A percentile compares a stretch with the other conserved stretches of the same genome.
Evolutionary conservation across 2,888 invertebrate species (phyloP).

Genomic region (Macaria liturata): DNA sequence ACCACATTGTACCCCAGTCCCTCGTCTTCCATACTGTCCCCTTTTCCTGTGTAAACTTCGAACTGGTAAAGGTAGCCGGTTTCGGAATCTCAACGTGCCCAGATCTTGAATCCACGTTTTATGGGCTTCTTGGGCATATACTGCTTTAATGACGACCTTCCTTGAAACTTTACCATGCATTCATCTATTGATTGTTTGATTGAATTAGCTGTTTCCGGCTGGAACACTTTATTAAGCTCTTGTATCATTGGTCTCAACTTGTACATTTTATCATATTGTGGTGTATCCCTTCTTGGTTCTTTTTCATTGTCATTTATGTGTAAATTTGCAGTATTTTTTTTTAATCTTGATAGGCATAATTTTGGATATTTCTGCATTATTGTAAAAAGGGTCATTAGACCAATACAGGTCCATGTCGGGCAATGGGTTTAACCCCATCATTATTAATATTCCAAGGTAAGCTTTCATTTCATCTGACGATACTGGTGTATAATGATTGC

Average conservation of each 20-base stretch:
- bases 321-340: slow-evolving; percentile 39
- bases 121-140: slow-evolving; percentile 42
- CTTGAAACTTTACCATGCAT: slow-evolving; percentile 40
- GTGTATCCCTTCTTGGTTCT: slow-evolving; percentile 27
- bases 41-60: slow-evolving; percentile 37
- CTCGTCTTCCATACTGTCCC: slow-evolving; percentile 29
- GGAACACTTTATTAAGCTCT: slow-evolving; percentile 31
- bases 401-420: too few species aligned
- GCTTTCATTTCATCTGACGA: too few species aligned
- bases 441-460: too few species aligned
- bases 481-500: too few species aligned
- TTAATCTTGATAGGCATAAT: too few species aligned
- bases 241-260: slow-evolving; percentile 34
- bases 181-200: slow-evolving; percentile 32
- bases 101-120: slow-evolving; percentile 40
- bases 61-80: slow-evolving; percentile 38
- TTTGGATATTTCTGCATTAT: too few species aligned
- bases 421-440: too few species aligned
- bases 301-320: slow-evolving; percentile 35
- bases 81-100: slow-evolving; percentile 35
- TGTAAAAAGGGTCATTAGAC: too few species aligned
- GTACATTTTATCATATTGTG: slow-evolving; percentile 35
- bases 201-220: slow-evolving; percentile 31
- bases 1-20: slow-evolving; percentile 30
- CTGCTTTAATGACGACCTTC: slow-evolving; percentile 35